phyloP scores from a whole-genome alignment of 2,797 vertebrate species.

The Macroramphosus scolopax region DNA sequence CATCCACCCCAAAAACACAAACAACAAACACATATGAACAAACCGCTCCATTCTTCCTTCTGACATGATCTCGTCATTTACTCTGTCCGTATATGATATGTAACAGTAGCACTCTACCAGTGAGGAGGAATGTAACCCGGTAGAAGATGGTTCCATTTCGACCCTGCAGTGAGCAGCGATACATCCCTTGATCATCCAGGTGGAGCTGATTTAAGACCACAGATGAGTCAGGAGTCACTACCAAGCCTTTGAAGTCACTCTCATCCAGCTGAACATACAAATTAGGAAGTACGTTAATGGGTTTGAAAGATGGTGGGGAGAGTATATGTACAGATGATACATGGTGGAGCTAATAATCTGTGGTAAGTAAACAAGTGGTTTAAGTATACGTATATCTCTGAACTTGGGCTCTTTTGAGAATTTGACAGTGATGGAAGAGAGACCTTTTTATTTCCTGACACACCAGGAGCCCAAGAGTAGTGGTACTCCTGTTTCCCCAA shows the following conservation, averaged over 20 bases:
- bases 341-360: too few species aligned
- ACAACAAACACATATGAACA: too few species aligned
- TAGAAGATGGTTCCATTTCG: conserved; percentile 60
- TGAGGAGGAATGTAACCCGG: conserved; percentile 59
- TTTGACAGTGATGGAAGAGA: too few species aligned
- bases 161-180: conserved; percentile 69
- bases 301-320: too few species aligned
- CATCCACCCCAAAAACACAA: too few species aligned
- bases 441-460: conserved; percentile 37
- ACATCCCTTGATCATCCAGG: conserved; percentile 65
- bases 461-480: conserved; percentile 62
- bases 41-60: too few species aligned
- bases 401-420: too few species aligned
- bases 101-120: conserved; percentile 65
- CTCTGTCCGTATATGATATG: too few species aligned
- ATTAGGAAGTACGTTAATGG: conserved; percentile 22
- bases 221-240: conserved; percentile 69
- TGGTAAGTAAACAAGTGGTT: too few species aligned
- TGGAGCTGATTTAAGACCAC: conserved; percentile 76
- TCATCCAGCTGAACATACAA: conserved; percentile 43
- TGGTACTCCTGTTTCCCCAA: conserved; percentile 63
- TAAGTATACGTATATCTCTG: too few species aligned
- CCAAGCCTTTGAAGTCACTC: conserved; percentile 56
- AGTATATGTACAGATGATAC: too few species aligned
- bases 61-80: too few species aligned